Evolutionary conservation across 2,113 vertebrate species (phyloP), one percentile per base, ranked within the genome.

Genomic region (Galbula dea): DNA sequence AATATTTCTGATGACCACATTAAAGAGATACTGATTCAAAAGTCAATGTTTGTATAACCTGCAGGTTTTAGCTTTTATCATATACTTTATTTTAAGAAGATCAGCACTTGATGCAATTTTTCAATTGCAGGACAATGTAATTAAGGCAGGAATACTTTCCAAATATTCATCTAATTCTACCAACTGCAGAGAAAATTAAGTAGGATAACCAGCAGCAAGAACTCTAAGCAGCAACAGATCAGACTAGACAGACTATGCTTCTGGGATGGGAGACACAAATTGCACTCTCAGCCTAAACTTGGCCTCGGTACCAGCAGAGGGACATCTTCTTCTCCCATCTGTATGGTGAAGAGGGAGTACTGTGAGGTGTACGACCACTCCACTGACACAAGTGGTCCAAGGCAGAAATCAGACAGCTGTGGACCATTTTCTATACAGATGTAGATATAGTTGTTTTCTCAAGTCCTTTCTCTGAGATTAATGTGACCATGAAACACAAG

Each of bases 231-330:
- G 16, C 17, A 57, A 22, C 12, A 19, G 32, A 48, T 45, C 30
- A 75, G 20, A 46, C 30, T 10, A 68, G 41, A 36, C 3, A 49
- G 62, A 74, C 3, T 7, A 13, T 0, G 0, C 3, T 72, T 43
- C 30, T 65, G 22, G 16, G 48, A 30, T 11, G 17, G 37, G 66
- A 86, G 49, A 49, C 15, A 61, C 13, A 49, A 58, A 51, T 7
- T 55, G 12, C 22, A 21, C 59, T 63, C 61, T 65, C 29, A 58
- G 30, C 36, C 55, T 41, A 79, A 54, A 83, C 12, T 24, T 12
- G 29, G 23, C 51, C 84, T 55, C 37, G 11, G 45, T 41, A 10
- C 22, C 66, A 72, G 52, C 24, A 83, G 15, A 57, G 22, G 36
- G 6, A 27, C 14, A 49, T 41, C 21, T 62, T 17, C 15, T 46